Percentiles rank a stretch among this genome's conserved stretches.
Evolutionary conservation across 1,140 invertebrate genomes (phyloP).

Genomic region (Dreissena polymorpha): DNA sequence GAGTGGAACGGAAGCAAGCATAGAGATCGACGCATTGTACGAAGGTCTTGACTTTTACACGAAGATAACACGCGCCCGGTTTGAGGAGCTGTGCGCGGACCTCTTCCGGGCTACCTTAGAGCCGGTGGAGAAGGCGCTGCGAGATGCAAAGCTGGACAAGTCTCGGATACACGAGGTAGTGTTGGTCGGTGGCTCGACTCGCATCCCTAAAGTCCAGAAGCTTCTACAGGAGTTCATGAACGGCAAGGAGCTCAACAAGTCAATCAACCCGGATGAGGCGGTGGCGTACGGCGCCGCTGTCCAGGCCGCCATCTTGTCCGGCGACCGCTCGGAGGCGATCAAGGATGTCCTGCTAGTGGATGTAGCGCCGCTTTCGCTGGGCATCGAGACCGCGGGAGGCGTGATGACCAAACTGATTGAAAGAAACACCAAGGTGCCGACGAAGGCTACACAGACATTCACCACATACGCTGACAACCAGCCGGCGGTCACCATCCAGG

Average conservation of each 20-base stretch:
- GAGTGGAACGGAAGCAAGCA: constrained; percentile 92
- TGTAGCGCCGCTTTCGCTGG: constrained; percentile 76
- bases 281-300: constrained; percentile 87
- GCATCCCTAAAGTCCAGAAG: constrained; percentile 98
- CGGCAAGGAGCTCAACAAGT: constrained; percentile 96
- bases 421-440: constrained; percentile 76
- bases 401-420: constrained; percentile 81
- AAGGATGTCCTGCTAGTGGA: constrained; percentile 76
- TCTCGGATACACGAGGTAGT: constrained; percentile 96
- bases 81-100: constrained; percentile 89
- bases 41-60: constrained; percentile 99
- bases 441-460: constrained; percentile 74
- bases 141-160: constrained; percentile 97
- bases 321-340: constrained; percentile 67
- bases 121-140: constrained; percentile 95
- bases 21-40: constrained; percentile 91
- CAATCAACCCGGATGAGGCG: constrained; percentile 91
- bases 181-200: constrained; percentile 97
- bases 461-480: constrained; percentile 83
- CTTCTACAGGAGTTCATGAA: constrained; percentile 93
- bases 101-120: constrained; percentile 93
- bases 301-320: constrained; percentile 80
- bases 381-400: constrained; percentile 83
- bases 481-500: constrained; percentile 86
- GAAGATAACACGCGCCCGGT: constrained; percentile 92